Evolutionary conservation across 2,113 vertebrate genomes (phyloP).

Genomic region (Tachysurus fulvidraco): DNA sequence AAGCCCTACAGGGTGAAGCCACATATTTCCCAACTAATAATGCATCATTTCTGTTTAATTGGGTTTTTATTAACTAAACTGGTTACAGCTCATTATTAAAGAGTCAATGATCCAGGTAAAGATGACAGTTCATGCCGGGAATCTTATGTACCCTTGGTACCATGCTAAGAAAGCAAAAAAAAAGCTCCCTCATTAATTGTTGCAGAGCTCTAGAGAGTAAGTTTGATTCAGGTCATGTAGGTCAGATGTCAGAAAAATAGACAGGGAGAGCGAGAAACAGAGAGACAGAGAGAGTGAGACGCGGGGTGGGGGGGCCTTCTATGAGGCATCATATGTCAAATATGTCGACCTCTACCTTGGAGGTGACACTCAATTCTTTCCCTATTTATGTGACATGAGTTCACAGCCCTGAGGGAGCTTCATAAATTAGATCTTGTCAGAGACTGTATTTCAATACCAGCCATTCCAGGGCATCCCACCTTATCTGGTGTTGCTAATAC

Average conservation of each 20-base stretch:
- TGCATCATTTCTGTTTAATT: background rate
- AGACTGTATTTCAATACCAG: constrained; percentile 39
- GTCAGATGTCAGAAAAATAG: constrained; percentile 32
- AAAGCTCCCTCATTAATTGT: constrained; percentile 20
- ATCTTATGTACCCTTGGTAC: background rate
- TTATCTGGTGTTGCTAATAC: constrained; percentile 27
- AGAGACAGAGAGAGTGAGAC: constrained; percentile 11
- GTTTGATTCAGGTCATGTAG: constrained; percentile 35
- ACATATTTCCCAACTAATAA: constrained; percentile 9
- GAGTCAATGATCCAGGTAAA: background rate
- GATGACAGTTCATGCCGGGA: background rate
- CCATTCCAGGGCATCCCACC: constrained; percentile 4
- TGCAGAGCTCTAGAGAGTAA: constrained; percentile 21
- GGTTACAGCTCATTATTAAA: background rate
- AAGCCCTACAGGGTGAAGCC: background rate
- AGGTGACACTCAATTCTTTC: constrained; percentile 39
- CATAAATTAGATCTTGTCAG: constrained; percentile 34
- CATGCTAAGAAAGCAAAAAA: constrained; percentile 14
- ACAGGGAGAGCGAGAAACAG: background rate
- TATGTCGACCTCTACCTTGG: constrained; percentile 39
- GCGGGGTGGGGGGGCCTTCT: background rate
- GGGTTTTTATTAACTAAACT: constrained; percentile 14
- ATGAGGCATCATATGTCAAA: constrained; percentile 38
- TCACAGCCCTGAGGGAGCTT: constrained; percentile 40
- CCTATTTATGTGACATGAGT: constrained; percentile 42